Evolutionary conservation across 2,797 vertebrate genomes (phyloP), one percentile per base, ranked within the genome.

Genomic region (Hylomyscus alleni): DNA sequence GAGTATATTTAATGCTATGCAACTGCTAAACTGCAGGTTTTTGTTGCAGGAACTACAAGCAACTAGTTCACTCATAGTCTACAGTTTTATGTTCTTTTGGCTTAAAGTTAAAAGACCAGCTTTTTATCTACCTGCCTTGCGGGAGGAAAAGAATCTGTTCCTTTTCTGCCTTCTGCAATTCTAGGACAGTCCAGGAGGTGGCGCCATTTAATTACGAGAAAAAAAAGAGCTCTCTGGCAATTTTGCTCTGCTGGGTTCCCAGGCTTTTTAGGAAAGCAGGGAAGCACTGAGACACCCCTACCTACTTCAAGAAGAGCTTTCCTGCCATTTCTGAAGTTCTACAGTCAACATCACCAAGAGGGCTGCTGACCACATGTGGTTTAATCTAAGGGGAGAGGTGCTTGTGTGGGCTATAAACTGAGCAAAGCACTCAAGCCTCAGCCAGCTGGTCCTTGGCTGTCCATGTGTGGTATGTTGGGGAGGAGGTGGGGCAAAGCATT

Each of bases 21-120:
- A 98, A 97, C 97, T 98, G 98, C 98, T 98, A 77, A 98, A 83
- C 96, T 98, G 97, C 98, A 98, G 98, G 97, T 98, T 98, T 98
- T 97, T 98, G 97, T 95, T 98, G 91, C 77, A 98, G 77, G 95
- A 97, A 94, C 87, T 97, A 97, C 95, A 95, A 95, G 90, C 95
- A 94, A 40, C 65, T 97, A 98, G 97, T 97, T 98, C 95, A 96
- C 93, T 98, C 98, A 97, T 69, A 93, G 95, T 97, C 92, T 97
- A 87, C 91, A 97, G 95, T 93, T 94, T 85, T 92, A 96, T 98
- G 98, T 98, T 96, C 88, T 97, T 97, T 98, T 98, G 97, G 96
- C 97, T 96, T 98, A 96, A 97, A 98, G 92, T 97, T 97, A 97
- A 98, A 98, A 98, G 89, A 97, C n/a, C n/a, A n/a, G n/a, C n/a